These are phyloP conservation scores for Tenualosa thibaudeaui DNA, from an alignment of 2,797 vertebrate species.

Conservation along the genomic window DNA sequence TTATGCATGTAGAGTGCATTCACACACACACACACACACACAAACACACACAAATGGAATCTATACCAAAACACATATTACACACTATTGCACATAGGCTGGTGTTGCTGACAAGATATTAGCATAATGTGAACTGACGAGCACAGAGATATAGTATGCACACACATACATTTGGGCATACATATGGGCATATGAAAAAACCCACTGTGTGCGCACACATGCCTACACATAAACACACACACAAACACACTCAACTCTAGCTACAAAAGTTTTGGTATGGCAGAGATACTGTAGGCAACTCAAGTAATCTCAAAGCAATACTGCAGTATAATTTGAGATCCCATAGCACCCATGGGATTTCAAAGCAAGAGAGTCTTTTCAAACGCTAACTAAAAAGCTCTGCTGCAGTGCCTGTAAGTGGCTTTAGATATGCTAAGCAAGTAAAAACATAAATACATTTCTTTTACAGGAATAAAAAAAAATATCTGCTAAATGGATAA, in stretches of 20 bases:
- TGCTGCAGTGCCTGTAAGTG: not conserved
- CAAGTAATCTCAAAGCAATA: no score
- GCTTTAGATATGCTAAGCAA: no score
- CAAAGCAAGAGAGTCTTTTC: not conserved
- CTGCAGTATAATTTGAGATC: no score
- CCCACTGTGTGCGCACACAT: not conserved
- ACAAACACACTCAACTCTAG: not conserved
- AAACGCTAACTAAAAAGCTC: not conserved
- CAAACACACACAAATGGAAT: not conserved
- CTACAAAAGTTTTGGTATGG: not conserved
- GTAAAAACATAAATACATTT: not conserved
- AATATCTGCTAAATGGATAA: not conserved
- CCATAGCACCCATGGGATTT: no score
- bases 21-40: constrained; percentile 7
- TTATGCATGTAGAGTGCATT: not conserved
- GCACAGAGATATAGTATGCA: no score
- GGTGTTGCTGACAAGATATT: no score
- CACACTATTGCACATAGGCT: no score
- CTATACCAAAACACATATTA: not conserved
- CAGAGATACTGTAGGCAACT: no score
- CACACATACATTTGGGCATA: not conserved
- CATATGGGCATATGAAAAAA: not conserved
- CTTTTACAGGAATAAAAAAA: not conserved
- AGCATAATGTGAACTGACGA: no score
- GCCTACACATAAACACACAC: not conserved